A percentile compares a stretch with the other conserved stretches of the same genome.
phyloP scores from a whole-genome alignment of 2,113 vertebrate genomes.

The Carettochelys insculpta region DNA sequence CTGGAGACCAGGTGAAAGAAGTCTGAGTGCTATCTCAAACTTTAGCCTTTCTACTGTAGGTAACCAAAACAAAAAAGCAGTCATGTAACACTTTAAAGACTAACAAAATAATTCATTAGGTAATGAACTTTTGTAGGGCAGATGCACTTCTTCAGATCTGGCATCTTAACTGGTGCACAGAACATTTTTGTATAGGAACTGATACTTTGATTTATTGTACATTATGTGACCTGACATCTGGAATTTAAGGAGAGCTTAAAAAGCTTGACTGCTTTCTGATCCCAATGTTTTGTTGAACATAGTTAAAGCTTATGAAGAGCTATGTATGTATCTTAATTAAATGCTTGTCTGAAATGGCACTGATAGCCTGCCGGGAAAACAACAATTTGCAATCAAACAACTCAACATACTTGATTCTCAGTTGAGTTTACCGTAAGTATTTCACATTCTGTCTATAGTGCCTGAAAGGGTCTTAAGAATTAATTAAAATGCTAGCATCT shows the following conservation, averaged over 20 bases:
- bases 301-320: conserved; percentile 63
- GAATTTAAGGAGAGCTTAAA: conserved; percentile 39
- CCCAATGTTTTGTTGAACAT: conserved; percentile 48
- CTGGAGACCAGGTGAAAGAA: too few species aligned
- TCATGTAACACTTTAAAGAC: too few species aligned
- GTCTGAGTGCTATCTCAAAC: too few species aligned
- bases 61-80: too few species aligned
- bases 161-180: background rate
- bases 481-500: conserved; percentile 69
- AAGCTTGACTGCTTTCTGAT: conserved; percentile 44
- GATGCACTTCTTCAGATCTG: too few species aligned
- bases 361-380: conserved; percentile 66
- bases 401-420: conserved; percentile 54
- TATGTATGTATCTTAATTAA: conserved; percentile 54
- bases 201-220: conserved; percentile 9
- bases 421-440: conserved; percentile 58
- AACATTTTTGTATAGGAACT: conserved; percentile 12
- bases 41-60: too few species aligned
- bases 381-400: conserved; percentile 64
- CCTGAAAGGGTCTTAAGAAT: conserved; percentile 65
- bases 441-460: conserved; percentile 49
- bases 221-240: conserved; percentile 38
- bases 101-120: too few species aligned
- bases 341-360: conserved; percentile 59
- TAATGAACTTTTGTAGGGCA: too few species aligned